A percentile compares a stretch with the other conserved stretches of the same genome.
Conservation (phyloP, 2,888 invertebrate genomes). For the Choristoneura rosaceana region DNA sequence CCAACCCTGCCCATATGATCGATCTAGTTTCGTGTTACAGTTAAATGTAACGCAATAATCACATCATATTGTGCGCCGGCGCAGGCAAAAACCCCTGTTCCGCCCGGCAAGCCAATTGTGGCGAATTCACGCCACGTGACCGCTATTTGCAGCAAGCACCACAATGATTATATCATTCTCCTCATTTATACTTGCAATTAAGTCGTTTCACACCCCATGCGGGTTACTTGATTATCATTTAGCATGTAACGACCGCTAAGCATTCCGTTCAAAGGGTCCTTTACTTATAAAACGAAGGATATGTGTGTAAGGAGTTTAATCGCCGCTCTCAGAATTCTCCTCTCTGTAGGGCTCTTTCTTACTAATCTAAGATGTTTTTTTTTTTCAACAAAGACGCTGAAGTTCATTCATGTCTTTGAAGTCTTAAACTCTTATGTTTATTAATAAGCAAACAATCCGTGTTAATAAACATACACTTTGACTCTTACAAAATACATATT, state of each 20-base stretch:
- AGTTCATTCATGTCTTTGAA: not conserved
- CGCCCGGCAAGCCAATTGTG: conserved; percentile 72
- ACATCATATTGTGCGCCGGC: conserved; percentile 70
- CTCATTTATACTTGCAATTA: conserved; percentile 79
- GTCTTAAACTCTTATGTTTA: too few species aligned
- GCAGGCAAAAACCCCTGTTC: conserved; percentile 63
- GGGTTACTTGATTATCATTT: conserved; percentile 62
- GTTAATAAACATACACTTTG: not conserved
- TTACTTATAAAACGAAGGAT: not conserved
- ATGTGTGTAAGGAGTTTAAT: not conserved
- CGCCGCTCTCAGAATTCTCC: too few species aligned
- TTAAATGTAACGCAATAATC: conserved; percentile 75
- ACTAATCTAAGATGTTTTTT: not conserved
- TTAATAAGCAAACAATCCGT: not conserved
- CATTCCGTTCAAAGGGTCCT: conserved; percentile 17
- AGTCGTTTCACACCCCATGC: conserved; percentile 75
- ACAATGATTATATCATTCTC: conserved; percentile 69
- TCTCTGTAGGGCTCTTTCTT: too few species aligned
- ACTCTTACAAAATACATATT: not conserved
- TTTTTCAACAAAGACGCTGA: not conserved
- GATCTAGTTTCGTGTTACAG: conserved; percentile 60
- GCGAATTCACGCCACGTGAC: conserved; percentile 80
- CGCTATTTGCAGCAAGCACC: conserved; percentile 77
- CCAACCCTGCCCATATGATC: conserved; percentile 43
- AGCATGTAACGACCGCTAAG: conserved; percentile 46